Base-by-base conservation (phyloP, 2,797 vertebrate genomes). In the Percopsis omiscomaycus region DNA sequence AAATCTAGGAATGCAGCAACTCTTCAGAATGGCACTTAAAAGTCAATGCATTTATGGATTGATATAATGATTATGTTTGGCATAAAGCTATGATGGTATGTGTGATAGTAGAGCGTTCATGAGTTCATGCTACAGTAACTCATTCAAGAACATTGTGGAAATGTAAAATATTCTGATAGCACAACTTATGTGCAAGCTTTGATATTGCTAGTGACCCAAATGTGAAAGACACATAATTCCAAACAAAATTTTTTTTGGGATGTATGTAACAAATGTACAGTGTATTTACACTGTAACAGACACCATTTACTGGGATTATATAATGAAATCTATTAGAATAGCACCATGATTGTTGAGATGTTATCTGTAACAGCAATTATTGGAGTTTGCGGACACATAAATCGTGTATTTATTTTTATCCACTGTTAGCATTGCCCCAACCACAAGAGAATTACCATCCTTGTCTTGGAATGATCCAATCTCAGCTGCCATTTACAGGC, bases 401-500 rank as follows among this genome's bases (percentile, higher is more conserved):
- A 61, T 63, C 64, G 48, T 45, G 28, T 49, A 52, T 14, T 6
- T n/a, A 57, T 45, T n/a, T 66, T 12, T 22, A 14, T 46, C 58
- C 46, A 46, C 14, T 60, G 22, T 47, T 10, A 56, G 48, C 53
- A 44, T 42, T 27, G 22, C 29, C 28, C n/a, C 29, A 22, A 42
- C n/a, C 63, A 15, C 45, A 3, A 10, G 46, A 50, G 54, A 56
- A 30, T 27, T 12, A 29, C 30, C 4, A 37, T 48, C 13, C 55
- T 47, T 22, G 10, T 48, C 47, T 52, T 66, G 49, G 52, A 63
- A 53, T 61, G 59, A 71, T 71, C 61, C 42, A 68, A 61, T 47
- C 45, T 49, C 68, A 81, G 62, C 56, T 78, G 73, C 71, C 58
- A 52, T 64, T 70, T 68, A 9, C 12, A 57, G 15, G 32, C 30